Evolutionary conservation across 2,797 vertebrate species (phyloP).

Genomic region (Pseudochirops corinnae): DNA sequence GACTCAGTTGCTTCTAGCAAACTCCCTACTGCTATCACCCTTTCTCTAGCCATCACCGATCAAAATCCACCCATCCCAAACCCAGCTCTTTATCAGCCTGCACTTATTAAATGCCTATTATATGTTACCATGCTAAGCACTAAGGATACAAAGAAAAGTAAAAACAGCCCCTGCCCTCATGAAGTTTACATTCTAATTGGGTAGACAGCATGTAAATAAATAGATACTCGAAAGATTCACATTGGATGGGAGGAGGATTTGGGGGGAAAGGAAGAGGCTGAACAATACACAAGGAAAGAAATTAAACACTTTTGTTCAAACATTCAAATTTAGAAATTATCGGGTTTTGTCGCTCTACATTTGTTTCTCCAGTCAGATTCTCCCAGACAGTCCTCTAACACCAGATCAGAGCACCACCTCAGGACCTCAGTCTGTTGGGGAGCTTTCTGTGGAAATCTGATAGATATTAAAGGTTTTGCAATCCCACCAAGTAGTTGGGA

Average conservation of each 20-base stretch:
- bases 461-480: neutral
- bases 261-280: rapidly evolving
- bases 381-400: neutral
- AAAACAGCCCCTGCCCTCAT: neutral
- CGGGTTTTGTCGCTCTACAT: neutral
- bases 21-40: neutral
- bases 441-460: neutral
- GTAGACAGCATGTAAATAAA: neutral
- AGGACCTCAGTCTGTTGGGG: neutral
- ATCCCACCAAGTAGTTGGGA: neutral
- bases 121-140: neutral
- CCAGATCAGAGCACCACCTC: neutral
- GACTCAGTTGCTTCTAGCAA: neutral
- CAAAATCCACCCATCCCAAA: neutral
- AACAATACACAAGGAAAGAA: neutral
- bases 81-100: neutral
- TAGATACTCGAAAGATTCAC: neutral
- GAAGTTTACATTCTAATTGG: neutral
- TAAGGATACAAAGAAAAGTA: neutral
- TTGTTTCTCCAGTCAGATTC: neutral
- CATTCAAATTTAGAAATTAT: neutral
- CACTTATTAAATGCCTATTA: neutral
- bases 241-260: neutral
- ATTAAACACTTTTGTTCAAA: neutral
- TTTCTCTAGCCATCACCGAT: neutral